Percentiles rank a stretch among this genome's conserved stretches.
These are phyloP conservation scores for Halesus radiatus DNA, from an alignment of 1,140 invertebrate species.

Conservation along the genomic window DNA sequence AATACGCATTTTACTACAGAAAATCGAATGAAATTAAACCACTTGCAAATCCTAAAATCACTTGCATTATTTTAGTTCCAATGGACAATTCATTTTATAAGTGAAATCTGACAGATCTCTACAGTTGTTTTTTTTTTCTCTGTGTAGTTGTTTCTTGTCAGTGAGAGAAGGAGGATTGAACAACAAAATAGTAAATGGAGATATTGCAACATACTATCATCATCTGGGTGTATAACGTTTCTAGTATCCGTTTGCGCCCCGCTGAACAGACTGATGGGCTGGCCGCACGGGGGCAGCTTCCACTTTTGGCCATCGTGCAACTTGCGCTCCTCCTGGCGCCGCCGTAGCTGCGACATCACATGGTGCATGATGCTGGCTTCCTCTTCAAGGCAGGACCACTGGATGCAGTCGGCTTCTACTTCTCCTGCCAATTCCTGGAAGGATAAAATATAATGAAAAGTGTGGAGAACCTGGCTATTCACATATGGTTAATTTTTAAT, in stretches of 20 bases:
- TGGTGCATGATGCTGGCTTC: constrained; percentile 78
- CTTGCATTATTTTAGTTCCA: no score
- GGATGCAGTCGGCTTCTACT: constrained; percentile 75
- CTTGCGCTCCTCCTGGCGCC: constrained; percentile 73
- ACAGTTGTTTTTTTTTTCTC: no score
- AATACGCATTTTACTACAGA: no score
- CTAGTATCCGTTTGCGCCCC: constrained; percentile 68
- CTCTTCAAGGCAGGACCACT: constrained; percentile 69
- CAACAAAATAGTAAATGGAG: no score
- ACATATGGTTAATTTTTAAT: no score
- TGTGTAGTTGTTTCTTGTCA: no score
- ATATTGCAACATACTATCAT: constrained; percentile 82
- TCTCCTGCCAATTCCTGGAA: constrained; percentile 78
- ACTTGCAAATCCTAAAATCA: no score
- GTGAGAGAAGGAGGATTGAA: no score
- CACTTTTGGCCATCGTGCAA: constrained; percentile 75
- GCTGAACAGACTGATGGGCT: constrained; percentile 77
- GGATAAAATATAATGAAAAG: not conserved
- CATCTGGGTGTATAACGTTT: constrained; percentile 75
- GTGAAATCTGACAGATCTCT: no score
- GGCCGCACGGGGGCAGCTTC: constrained; percentile 78
- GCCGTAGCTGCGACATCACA: constrained; percentile 74
- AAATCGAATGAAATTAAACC: no score
- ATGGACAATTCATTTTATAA: no score
- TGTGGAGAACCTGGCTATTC: not conserved